phyloP scores from a whole-genome alignment of 2,888 invertebrate species.

The Tricholauxania praeusta region DNA sequence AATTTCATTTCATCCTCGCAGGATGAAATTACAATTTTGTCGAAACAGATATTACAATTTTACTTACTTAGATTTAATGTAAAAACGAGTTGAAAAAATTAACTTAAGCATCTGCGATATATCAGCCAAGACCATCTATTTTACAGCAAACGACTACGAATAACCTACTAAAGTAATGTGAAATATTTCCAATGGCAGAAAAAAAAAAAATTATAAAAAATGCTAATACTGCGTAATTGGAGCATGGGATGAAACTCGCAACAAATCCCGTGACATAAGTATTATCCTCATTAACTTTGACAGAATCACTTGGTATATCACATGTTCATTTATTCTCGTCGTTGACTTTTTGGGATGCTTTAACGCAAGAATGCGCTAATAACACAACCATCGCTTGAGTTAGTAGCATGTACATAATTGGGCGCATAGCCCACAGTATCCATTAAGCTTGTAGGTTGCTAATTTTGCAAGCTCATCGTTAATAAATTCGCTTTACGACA shows the following conservation, averaged over 20 bases:
- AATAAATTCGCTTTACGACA: constrained; percentile 9
- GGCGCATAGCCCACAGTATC: background rate
- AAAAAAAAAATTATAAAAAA: background rate
- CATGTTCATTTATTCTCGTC: background rate
- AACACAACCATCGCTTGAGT: background rate
- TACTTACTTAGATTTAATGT: no score
- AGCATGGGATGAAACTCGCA: background rate
- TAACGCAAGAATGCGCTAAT: constrained; percentile 7
- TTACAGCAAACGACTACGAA: no score
- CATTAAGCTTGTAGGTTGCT: constrained; percentile 1
- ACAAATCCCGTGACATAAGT: background rate
- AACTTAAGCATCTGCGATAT: no score
- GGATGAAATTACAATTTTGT: no score
- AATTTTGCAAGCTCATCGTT: constrained; percentile 8
- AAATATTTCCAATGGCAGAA: background rate
- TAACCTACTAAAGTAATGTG: background rate
- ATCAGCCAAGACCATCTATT: no score
- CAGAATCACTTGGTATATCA: background rate
- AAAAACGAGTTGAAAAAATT: no score
- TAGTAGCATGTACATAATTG: constrained; percentile 8
- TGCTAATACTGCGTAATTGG: background rate
- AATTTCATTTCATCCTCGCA: no score
- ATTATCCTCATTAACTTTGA: constrained; percentile 7
- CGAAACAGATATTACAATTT: no score
- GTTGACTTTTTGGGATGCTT: background rate